Percentiles rank a stretch among this genome's conserved stretches.
phyloP scores from a whole-genome alignment of 2,888 invertebrate species.

The Lucinisca nassula region DNA sequence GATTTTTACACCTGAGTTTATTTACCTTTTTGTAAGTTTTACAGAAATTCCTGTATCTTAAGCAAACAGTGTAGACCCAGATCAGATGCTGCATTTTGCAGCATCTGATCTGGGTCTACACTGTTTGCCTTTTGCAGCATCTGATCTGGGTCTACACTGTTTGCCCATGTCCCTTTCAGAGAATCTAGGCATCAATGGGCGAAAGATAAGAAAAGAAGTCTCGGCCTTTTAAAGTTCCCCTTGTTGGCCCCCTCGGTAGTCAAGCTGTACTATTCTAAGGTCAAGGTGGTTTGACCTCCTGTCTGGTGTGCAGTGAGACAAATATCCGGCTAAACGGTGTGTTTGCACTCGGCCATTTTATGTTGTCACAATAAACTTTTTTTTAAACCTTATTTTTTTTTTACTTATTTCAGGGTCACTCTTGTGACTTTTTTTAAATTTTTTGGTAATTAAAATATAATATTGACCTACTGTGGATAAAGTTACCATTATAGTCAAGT shows the following conservation, averaged over 20 bases:
- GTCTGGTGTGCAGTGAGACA: conserved; percentile 9
- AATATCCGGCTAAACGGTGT: background rate
- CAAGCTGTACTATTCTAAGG: background rate
- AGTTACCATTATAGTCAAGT: background rate
- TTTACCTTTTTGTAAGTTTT: no score
- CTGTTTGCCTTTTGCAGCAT: no score
- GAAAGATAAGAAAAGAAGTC: background rate
- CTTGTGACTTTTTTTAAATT: background rate
- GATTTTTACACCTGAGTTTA: no score
- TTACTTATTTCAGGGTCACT: background rate
- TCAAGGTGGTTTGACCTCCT: conserved; percentile 8
- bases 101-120: no score
- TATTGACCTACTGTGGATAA: background rate
- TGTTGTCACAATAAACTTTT: background rate
- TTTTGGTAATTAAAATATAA: background rate
- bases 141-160: no score
- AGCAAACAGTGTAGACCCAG: no score
- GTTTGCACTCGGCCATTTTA: background rate
- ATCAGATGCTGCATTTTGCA: no score
- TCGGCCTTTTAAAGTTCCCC: background rate
- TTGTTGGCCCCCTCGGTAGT: background rate
- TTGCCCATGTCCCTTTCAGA: no score
- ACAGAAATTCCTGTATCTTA: no score
- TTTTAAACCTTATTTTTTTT: background rate
- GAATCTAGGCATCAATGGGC: no score